These are phyloP conservation scores for Sceliomorpha sp. DNA, from an alignment of 2,888 invertebrate genomes.

Conservation along the genomic window DNA sequence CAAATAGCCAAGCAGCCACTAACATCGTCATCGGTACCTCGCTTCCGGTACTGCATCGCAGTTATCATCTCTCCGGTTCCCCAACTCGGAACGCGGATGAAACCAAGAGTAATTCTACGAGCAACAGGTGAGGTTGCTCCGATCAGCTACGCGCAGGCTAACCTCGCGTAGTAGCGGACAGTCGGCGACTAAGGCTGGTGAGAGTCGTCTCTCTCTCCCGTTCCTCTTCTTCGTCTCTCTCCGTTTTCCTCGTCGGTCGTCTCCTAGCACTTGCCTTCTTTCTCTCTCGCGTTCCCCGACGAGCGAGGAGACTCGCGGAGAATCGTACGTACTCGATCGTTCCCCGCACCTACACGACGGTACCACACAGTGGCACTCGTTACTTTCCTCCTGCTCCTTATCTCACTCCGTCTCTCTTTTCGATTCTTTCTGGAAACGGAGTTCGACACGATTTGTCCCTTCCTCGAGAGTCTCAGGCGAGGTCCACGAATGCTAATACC, in stretches of 20 bases:
- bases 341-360: slow-evolving; percentile 20
- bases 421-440: no score
- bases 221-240: slow-evolving; percentile 60
- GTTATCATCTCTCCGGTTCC: no score
- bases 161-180: slow-evolving; percentile 73
- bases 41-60: no score
- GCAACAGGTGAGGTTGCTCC: slow-evolving; percentile 67
- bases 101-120: slow-evolving; percentile 34
- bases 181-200: slow-evolving; percentile 65
- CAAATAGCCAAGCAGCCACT: no score
- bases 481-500: slow-evolving; percentile 2
- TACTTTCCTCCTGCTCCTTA: slow-evolving; percentile 35
- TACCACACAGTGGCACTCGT: slow-evolving; percentile 44
- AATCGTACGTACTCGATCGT: background rate
- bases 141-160: slow-evolving; percentile 28
- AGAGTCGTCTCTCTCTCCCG: slow-evolving; percentile 71
- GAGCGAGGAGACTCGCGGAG: slow-evolving; percentile 1
- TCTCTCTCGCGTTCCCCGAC: slow-evolving; percentile 6
- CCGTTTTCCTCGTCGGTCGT: slow-evolving; percentile 36
- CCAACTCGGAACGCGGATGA: slow-evolving; percentile 9
- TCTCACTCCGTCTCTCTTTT: no score
- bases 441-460: slow-evolving; percentile 7
- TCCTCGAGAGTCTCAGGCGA: slow-evolving; percentile 5
- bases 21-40: no score
- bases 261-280: slow-evolving; percentile 10